These are phyloP conservation scores for Meteorus sp. DNA, from an alignment of 1,140 invertebrate species.

Conservation along the genomic window DNA sequence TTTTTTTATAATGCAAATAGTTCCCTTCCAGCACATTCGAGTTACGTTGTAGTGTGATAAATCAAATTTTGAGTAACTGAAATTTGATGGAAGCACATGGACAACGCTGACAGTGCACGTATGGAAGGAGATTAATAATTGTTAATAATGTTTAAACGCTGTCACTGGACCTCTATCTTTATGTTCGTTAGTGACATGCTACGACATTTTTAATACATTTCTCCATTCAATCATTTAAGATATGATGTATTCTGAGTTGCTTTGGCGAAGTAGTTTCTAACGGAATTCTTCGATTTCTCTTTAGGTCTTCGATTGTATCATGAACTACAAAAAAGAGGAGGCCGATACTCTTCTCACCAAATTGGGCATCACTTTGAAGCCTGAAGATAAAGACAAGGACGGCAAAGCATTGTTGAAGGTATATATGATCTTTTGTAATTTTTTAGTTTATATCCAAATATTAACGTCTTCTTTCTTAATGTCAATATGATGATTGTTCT, in stretches of 20 bases:
- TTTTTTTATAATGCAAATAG: neutral
- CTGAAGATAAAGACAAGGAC: constrained; percentile 96
- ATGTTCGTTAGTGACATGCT: constrained; percentile 65
- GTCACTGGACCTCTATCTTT: constrained; percentile 68
- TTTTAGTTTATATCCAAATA: neutral
- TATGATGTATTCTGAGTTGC: neutral
- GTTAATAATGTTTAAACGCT: constrained; percentile 60
- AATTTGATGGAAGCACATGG: constrained; percentile 37
- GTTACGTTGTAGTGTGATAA: constrained; percentile 54
- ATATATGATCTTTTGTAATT: constrained; percentile 13
- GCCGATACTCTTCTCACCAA: constrained; percentile 84
- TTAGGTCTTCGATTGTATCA: constrained; percentile 92
- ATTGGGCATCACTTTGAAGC: constrained; percentile 88
- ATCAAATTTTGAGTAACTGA: constrained; percentile 31
- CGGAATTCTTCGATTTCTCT: constrained; percentile 13
- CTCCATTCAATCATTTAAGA: neutral
- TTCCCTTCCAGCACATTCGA: constrained; percentile 58
- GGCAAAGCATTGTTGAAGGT: constrained; percentile 87
- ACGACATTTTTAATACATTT: constrained; percentile 48
- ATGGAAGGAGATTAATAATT: constrained; percentile 57
- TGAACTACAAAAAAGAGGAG: constrained; percentile 98
- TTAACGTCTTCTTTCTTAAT: constrained; percentile 3
- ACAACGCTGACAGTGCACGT: constrained; percentile 57
- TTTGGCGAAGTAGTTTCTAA: constrained; percentile 8
- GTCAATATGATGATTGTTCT: constrained; percentile 46